Percentiles rank a stretch among this genome's conserved stretches.
phyloP scores from a whole-genome alignment of 2,888 invertebrate genomes.

The Alviniconcha strummeri region DNA sequence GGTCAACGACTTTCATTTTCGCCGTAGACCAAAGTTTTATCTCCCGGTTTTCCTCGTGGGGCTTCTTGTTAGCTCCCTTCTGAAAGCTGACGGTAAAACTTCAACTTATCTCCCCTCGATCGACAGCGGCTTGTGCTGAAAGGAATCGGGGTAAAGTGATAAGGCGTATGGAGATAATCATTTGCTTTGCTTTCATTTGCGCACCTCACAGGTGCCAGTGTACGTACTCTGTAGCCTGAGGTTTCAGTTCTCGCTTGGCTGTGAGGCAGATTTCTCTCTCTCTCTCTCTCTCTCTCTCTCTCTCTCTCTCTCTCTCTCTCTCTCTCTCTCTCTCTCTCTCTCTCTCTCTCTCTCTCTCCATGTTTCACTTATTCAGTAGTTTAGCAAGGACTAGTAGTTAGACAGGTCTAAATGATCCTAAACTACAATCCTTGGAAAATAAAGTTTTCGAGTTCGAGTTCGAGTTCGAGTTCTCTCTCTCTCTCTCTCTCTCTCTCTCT shows the following conservation, averaged over 20 bases:
- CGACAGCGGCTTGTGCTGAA: neutral
- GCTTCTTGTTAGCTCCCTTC: too few species aligned
- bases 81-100: too few species aligned
- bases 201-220: neutral
- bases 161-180: neutral
- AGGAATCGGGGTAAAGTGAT: neutral
- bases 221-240: neutral
- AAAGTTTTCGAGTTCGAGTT: neutral
- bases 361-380: too few species aligned
- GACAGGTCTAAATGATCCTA: neutral
- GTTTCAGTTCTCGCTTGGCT: neutral
- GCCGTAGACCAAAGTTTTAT: too few species aligned
- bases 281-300: neutral
- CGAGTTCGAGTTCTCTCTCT: neutral
- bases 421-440: neutral
- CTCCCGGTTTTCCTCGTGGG: too few species aligned
- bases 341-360: too few species aligned
- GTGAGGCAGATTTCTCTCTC: neutral
- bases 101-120: neutral
- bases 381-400: neutral
- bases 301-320: neutral
- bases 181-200: neutral
- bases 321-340: neutral
- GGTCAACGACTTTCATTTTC: too few species aligned
- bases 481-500: neutral